Percentiles rank a stretch among this genome's conserved stretches.
These are phyloP conservation scores for Aethina tumida DNA, from an alignment of 1,140 invertebrate species.

Conservation along the genomic window DNA sequence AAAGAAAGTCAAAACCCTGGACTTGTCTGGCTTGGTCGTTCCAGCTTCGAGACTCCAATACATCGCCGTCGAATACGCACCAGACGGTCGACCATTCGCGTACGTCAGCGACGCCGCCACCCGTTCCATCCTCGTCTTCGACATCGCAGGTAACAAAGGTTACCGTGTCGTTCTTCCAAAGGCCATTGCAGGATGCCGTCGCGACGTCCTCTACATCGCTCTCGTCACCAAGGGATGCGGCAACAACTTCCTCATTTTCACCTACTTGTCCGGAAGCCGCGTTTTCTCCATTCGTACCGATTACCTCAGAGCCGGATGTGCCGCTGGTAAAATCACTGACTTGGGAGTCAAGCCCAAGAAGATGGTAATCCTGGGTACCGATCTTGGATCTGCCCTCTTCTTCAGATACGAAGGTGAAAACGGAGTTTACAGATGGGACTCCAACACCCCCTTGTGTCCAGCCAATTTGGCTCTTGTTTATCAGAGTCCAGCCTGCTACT, in stretches of 20 bases:
- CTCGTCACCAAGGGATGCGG: slow-evolving; percentile 41
- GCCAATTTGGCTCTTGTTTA: slow-evolving; percentile 42
- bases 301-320: slow-evolving; percentile 41
- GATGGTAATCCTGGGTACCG: slow-evolving; percentile 49
- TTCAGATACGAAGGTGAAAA: slow-evolving; percentile 41
- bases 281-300: slow-evolving; percentile 47
- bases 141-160: slow-evolving; percentile 45
- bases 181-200: slow-evolving; percentile 34
- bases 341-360: slow-evolving; percentile 42
- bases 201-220: slow-evolving; percentile 49
- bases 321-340: slow-evolving; percentile 42
- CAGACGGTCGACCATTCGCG: slow-evolving; percentile 41
- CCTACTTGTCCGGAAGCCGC: slow-evolving; percentile 43
- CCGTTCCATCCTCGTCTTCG: slow-evolving; percentile 51
- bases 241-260: slow-evolving; percentile 44
- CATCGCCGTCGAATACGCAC: slow-evolving; percentile 45
- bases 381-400: slow-evolving; percentile 47
- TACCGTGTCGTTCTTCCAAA: slow-evolving; percentile 49
- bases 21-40: slow-evolving; percentile 41
- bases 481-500: slow-evolving; percentile 39
- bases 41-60: slow-evolving; percentile 45
- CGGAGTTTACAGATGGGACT: slow-evolving; percentile 42
- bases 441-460: slow-evolving; percentile 22
- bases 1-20: slow-evolving; percentile 46
- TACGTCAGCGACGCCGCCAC: slow-evolving; percentile 54